Base-by-base conservation (phyloP, 2,888 invertebrate species). In the Sphaerophoria rueppellii region DNA sequence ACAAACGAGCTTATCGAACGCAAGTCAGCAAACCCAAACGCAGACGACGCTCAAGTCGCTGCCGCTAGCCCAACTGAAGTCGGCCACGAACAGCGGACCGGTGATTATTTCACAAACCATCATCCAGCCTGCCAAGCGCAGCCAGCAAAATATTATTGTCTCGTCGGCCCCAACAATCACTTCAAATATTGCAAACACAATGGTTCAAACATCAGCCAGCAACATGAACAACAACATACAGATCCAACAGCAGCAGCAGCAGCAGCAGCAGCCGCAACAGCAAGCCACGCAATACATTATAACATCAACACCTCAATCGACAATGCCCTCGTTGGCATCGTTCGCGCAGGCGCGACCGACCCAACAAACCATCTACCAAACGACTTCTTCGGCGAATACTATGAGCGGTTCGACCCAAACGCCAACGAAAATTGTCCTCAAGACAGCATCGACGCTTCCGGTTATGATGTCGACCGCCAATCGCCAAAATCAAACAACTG, bases 101-200 rank as follows among this genome's bases (percentile, higher is more conserved):
- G 91, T 91, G 4, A 91, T 91, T 12, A 91, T 91, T 52, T 91
- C 91, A 12, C 91, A 91, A 88, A 92, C 92, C 32, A 91, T 92
- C 14, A 92, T 92, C 72, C 91, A 92, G 83, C 91, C 91, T 9
- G 90, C 91, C 1, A 91, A 91, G 83, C 88, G 90, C 24, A 83
- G 70, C 52, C 52, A 63, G 2, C 85, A 69, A 12, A 75, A 34
- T 12, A 58, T 54, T 52, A 87, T 74, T 69, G 74, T 63, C 3
- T 76, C 89, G 9, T 69, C 81, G 9, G 61, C 83, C 3, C 69
- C 83, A n/a, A 16, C 85, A 35, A 80, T 74, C 12, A 86, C 86
- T 57, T 78, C 86, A 37, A 85, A 81, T 67, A 61, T 82, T 63
- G 73, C 86, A 24, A 24, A 24, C 4, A 70, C 77, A 60, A 73